These are phyloP conservation scores for Hyperoplus lanceolatus DNA, from an alignment of 2,797 vertebrate genomes.

Conservation along the genomic window DNA sequence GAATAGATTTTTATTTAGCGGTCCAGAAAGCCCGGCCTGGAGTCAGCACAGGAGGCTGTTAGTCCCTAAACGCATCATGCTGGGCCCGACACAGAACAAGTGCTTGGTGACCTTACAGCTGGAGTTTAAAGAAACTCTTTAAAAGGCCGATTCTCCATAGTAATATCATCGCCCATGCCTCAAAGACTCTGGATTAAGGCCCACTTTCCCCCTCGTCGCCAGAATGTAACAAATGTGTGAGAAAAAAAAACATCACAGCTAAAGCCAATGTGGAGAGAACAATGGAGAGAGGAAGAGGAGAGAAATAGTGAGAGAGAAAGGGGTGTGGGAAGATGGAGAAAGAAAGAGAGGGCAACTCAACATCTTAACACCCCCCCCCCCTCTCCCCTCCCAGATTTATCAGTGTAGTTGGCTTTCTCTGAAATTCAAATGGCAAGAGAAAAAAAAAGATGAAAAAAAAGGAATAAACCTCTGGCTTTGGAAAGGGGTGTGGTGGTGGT, in stretches of 20 bases:
- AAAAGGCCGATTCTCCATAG: constrained; percentile 71
- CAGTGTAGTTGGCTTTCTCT: constrained; percentile 83
- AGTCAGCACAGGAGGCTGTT: constrained; percentile 63
- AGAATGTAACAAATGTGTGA: constrained; percentile 73
- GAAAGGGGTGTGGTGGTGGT: constrained; percentile 21
- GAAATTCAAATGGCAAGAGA: constrained; percentile 85
- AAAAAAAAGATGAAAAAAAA: constrained; percentile 62
- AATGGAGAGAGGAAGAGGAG: constrained; percentile 46
- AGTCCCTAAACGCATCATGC: constrained; percentile 49
- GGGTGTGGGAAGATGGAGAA: constrained; percentile 37
- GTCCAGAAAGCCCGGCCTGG: constrained; percentile 23
- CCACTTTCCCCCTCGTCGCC: constrained; percentile 50
- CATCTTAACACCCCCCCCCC: constrained; percentile 51
- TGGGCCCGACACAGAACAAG: constrained; percentile 64
- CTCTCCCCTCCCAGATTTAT: constrained; percentile 68
- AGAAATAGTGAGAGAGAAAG: neutral
- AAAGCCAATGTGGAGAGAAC: constrained; percentile 49
- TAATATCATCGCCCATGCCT: constrained; percentile 70
- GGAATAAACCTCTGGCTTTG: constrained; percentile 72
- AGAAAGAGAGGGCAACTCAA: constrained; percentile 55
- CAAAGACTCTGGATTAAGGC: constrained; percentile 75
- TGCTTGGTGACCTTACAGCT: constrained; percentile 67
- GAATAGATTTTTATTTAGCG: constrained; percentile 23
- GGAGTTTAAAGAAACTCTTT: constrained; percentile 73
- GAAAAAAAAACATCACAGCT: constrained; percentile 72